phyloP scores from a whole-genome alignment of 2,888 invertebrate genomes.

The Clusia tigrina region DNA sequence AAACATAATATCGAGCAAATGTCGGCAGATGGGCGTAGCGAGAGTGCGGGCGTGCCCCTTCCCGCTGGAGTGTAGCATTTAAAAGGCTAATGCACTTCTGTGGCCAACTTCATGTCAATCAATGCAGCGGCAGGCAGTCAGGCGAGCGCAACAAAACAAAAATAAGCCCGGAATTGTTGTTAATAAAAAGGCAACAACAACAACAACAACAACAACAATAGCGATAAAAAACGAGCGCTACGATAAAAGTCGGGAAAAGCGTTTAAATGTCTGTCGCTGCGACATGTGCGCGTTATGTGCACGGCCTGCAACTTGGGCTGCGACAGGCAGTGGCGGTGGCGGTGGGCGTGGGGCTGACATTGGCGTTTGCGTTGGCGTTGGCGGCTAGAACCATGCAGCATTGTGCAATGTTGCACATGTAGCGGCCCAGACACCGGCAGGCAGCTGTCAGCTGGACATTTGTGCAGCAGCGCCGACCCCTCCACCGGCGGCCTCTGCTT shows the following conservation, averaged over 20 bases:
- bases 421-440: constrained; percentile 21
- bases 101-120: constrained; percentile 59
- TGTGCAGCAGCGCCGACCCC: constrained; percentile 40
- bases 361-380: constrained; percentile 52
- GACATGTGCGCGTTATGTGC: constrained; percentile 61
- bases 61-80: too few relatives aligned
- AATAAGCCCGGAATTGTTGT: constrained; percentile 22
- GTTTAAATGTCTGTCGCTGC: constrained; percentile 60
- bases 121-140: too few relatives aligned
- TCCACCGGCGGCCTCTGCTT: not conserved
- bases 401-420: constrained; percentile 3
- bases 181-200: not conserved
- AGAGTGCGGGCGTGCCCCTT: too few relatives aligned
- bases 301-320: constrained; percentile 43
- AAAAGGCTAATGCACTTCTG: constrained; percentile 62
- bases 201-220: constrained; percentile 16
- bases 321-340: not conserved
- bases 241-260: constrained; percentile 41
- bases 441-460: constrained; percentile 58
- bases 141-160: constrained; percentile 13
- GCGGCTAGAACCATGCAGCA: constrained; percentile 42
- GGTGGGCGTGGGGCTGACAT: not conserved
- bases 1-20: too few relatives aligned
- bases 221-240: constrained; percentile 1
- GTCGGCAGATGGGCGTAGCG: too few relatives aligned